A percentile compares a stretch with the other conserved stretches of the same genome.
Conservation (phyloP, 2,888 invertebrate genomes). For the Saturnia pavonia region DNA sequence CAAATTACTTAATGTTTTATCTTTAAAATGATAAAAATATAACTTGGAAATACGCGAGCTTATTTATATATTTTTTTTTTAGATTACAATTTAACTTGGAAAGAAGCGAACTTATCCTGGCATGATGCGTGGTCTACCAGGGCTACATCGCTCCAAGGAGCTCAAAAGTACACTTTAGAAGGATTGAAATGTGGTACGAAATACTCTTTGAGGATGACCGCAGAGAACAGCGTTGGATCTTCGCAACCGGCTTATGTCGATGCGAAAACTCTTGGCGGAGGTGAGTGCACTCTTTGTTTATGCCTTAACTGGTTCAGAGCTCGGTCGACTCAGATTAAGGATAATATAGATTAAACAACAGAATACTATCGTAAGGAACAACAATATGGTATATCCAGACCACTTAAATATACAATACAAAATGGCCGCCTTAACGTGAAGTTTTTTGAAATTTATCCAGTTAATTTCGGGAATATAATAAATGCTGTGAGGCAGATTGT, state of each 20-base stretch:
- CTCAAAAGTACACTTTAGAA: constrained; percentile 83
- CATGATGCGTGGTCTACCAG: constrained; percentile 84
- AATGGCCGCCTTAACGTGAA: too few relatives aligned
- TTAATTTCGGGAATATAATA: too few relatives aligned
- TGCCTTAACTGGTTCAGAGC: too few relatives aligned
- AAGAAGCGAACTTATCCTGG: constrained; percentile 71
- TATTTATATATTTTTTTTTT: constrained; percentile 24
- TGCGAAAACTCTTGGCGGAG: constrained; percentile 82
- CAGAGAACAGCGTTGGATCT: constrained; percentile 90
- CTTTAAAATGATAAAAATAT: background rate
- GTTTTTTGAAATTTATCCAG: too few relatives aligned
- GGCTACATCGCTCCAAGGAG: constrained; percentile 80
- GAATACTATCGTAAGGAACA: too few relatives aligned
- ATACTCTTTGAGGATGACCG: constrained; percentile 90
- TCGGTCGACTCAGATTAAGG: too few relatives aligned
- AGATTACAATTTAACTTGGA: constrained; percentile 78
- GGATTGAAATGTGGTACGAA: constrained; percentile 91
- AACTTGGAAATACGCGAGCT: background rate
- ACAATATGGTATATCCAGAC: too few relatives aligned
- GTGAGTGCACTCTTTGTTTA: constrained; percentile 39
- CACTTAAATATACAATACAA: too few relatives aligned
- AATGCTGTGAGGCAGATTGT: too few relatives aligned
- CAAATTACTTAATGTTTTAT: background rate
- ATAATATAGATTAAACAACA: too few relatives aligned
- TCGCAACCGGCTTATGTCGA: constrained; percentile 85